Percentiles rank a stretch among this genome's conserved stretches.
These are phyloP conservation scores for Ceriagrion tenellum DNA, from an alignment of 2,888 invertebrate species.

Conservation along the genomic window DNA sequence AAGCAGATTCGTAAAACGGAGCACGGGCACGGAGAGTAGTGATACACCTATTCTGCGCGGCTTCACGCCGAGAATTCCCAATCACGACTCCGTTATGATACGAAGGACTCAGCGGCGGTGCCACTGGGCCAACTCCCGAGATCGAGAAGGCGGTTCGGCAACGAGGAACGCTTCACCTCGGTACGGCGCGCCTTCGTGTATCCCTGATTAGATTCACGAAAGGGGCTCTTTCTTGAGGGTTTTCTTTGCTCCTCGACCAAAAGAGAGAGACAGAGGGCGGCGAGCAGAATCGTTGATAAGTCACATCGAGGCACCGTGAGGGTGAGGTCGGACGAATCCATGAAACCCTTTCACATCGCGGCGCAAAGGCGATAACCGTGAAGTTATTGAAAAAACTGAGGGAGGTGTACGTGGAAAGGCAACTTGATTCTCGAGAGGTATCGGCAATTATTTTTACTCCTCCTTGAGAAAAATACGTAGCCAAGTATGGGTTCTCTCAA, in stretches of 20 bases:
- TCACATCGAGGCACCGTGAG: neutral
- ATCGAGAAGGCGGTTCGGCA: neutral
- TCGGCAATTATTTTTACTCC: neutral
- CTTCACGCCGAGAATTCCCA: conserved; percentile 44
- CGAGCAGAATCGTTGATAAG: neutral
- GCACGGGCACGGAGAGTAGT: neutral
- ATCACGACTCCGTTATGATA: conserved; percentile 36
- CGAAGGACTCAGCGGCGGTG: neutral
- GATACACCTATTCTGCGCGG: neutral
- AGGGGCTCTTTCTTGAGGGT: neutral
- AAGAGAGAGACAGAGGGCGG: neutral
- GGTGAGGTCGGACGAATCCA: neutral
- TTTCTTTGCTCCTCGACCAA: neutral
- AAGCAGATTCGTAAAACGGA: conserved; percentile 2
- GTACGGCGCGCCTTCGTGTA: neutral
- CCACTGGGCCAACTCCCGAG: neutral
- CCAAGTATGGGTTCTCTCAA: neutral
- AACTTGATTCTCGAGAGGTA: neutral
- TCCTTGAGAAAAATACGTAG: neutral
- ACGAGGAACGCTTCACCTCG: neutral
- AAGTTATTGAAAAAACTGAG: neutral
- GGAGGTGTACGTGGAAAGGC: neutral
- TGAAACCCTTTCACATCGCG: neutral
- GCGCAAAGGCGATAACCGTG: neutral
- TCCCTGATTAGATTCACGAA: neutral